These are phyloP conservation scores for Rhynchonycteris naso DNA, from an alignment of 2,797 vertebrate species.

Conservation along the genomic window DNA sequence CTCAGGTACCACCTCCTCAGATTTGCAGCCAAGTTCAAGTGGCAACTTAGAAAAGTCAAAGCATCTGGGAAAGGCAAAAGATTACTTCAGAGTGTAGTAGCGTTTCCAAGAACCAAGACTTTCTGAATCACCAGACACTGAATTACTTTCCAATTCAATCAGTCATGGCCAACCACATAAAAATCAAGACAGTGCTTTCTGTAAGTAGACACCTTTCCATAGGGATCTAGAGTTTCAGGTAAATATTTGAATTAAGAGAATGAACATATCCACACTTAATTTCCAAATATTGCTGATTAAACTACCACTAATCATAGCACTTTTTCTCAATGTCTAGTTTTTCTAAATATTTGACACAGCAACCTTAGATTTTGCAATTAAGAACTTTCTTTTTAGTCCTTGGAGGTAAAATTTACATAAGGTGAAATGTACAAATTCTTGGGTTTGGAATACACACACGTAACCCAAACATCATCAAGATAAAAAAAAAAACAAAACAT, in stretches of 20 bases:
- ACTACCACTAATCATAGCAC: background rate
- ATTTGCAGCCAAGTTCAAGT: background rate
- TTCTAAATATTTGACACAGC: background rate
- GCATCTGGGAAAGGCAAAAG: background rate
- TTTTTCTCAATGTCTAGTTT: slow-evolving; percentile 19
- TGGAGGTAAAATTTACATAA: background rate
- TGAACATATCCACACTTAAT: background rate
- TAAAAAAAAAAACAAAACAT: no score
- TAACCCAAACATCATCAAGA: slow-evolving; percentile 10
- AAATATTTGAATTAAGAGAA: background rate
- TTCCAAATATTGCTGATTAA: background rate
- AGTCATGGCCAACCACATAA: background rate
- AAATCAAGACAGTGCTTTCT: background rate
- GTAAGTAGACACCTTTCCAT: background rate
- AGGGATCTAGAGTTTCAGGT: background rate
- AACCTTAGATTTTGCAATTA: background rate
- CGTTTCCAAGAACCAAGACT: background rate
- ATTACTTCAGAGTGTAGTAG: background rate
- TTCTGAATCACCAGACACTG: background rate
- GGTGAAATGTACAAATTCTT: background rate
- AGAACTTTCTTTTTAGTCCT: background rate
- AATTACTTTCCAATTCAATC: background rate
- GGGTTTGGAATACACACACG: background rate
- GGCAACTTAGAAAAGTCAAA: background rate
- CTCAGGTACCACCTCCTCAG: background rate